Base-by-base conservation (phyloP, 2,797 vertebrate genomes). In the Erithacus rubecula region DNA sequence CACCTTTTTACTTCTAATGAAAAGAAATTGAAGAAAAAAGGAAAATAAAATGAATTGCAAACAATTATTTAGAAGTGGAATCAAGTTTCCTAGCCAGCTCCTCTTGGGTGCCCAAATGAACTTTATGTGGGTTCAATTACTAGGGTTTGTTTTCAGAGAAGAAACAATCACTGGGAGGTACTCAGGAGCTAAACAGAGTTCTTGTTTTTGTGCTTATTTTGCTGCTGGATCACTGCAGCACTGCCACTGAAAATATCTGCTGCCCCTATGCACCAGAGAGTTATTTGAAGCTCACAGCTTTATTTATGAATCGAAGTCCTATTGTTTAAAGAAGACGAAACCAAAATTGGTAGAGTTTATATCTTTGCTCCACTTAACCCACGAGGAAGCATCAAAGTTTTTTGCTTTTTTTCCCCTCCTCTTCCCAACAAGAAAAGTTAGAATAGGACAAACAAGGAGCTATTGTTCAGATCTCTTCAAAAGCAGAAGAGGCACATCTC, bases 381-480 rank as follows among this genome's bases (percentile, higher is more conserved):
- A 72, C 1, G 4, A 90, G 23, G 27, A 78, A 30, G 36, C 79
- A 89, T 83, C 83, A 83, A 95, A 93, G 74, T 21, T 39, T 89
- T 55, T 34, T 39, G 15, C 12, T 3, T 49, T 59, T 24, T 56
- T 21, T 1, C 4, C 9, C 0, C n/a, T 77, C 22, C 47, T 76
- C 19, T 77, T 77, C 21, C 18, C 58, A 62, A 53, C 49, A 93
- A 69, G 41, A 69, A 83, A 64, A 36, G 55, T 75, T 52, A 44
- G 52, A 92, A 72, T 7, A 70, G 46, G 44, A 78, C 55, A 72
- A 75, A 78, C 83, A 88, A 81, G 75, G 56, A 83, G 30, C 78
- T 79, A 41, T 70, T 92, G 84, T 95, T 93, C 60, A 82, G 76
- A 75, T 20, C 52, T 43, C 74, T 90, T 85, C 79, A 93, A 93